Evolutionary conservation across 2,888 invertebrate genomes (phyloP).

Genomic region (Cetonia aurata): DNA sequence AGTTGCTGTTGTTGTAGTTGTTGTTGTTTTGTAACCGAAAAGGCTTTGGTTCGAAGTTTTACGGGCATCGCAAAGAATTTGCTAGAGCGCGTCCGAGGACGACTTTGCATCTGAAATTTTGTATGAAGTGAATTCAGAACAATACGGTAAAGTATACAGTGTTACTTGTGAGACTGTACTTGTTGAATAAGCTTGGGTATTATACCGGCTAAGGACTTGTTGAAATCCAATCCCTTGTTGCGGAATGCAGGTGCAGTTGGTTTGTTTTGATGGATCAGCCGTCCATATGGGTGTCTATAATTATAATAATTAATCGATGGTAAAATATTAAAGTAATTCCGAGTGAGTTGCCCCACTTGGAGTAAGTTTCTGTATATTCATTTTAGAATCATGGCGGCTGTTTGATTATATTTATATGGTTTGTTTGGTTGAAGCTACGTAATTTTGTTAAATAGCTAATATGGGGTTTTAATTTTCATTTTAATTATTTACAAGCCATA

Average conservation of each 20-base stretch:
- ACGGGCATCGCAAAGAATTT: constrained; percentile 14
- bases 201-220: constrained; percentile 58
- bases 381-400: too few species aligned
- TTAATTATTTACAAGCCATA: too few species aligned
- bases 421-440: too few species aligned
- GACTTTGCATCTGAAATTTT: constrained; percentile 20
- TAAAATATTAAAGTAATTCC: too few species aligned
- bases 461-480: too few species aligned
- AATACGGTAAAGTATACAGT: background rate
- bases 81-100: constrained; percentile 4
- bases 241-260: constrained; percentile 62
- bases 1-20: constrained; percentile 27
- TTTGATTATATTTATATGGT: too few species aligned
- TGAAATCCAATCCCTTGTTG: constrained; percentile 58
- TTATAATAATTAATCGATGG: background rate
- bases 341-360: too few species aligned
- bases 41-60: constrained; percentile 23
- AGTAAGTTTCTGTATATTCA: too few species aligned
- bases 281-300: constrained; percentile 52
- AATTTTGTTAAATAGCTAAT: too few species aligned
- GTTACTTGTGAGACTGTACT: constrained; percentile 45
- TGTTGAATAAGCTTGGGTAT: constrained; percentile 40
- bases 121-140: constrained; percentile 18
- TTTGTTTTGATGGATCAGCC: constrained; percentile 51
- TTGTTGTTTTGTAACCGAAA: constrained; percentile 18